Conservation (phyloP, 2,113 vertebrate genomes). For the Carassius gibelio region DNA sequence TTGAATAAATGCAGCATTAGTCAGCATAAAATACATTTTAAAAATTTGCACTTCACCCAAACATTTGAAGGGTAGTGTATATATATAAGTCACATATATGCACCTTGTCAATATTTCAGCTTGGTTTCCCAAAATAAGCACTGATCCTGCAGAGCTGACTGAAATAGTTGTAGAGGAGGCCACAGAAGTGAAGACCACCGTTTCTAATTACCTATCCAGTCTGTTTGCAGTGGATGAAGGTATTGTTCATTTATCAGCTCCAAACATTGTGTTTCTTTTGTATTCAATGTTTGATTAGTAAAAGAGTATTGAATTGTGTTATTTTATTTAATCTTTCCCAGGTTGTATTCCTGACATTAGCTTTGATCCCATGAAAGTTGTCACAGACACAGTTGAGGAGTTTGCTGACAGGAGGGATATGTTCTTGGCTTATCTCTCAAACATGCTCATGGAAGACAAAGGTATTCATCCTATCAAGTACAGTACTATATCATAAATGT, state of each 20-base stretch:
- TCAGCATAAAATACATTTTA: not conserved
- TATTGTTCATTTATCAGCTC: constrained; percentile 32
- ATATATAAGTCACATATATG: not conserved
- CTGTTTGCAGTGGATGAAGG: constrained; percentile 65
- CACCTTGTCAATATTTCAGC: constrained; percentile 3
- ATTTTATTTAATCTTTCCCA: constrained; percentile 40
- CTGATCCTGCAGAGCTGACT: constrained; percentile 64
- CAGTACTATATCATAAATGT: not conserved
- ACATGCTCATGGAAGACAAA: constrained; percentile 71
- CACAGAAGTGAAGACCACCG: constrained; percentile 63
- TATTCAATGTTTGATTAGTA: not conserved
- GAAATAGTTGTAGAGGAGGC: constrained; percentile 63
- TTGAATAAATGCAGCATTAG: not conserved
- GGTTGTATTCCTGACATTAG: constrained; percentile 69
- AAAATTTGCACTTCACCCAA: not conserved
- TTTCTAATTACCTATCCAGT: constrained; percentile 61
- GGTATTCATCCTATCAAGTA: constrained; percentile 57
- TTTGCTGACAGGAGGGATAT: constrained; percentile 71
- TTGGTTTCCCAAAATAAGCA: constrained; percentile 57
- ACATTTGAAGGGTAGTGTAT: not conserved
- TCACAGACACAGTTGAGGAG: constrained; percentile 72
- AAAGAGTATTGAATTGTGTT: not conserved
- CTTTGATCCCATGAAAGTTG: constrained; percentile 73
- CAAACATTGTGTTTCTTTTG: not conserved
- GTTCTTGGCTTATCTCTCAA: constrained; percentile 72